Evolutionary conservation across 2,113 vertebrate species (phyloP), one percentile per base, ranked within the genome.

Genomic region (Pedetes capensis): DNA sequence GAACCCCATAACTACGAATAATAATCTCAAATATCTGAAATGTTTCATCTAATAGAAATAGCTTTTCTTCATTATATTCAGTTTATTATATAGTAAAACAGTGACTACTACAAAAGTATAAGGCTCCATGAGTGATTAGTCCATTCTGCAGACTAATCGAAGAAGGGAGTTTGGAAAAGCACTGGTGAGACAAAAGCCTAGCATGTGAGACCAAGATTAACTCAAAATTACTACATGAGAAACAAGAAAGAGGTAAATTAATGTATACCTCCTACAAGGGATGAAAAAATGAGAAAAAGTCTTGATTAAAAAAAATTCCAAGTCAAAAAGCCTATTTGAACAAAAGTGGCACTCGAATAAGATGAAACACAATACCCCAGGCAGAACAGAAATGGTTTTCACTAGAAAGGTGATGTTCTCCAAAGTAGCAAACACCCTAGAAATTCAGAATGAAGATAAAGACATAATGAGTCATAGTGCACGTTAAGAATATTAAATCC

Each of bases 301-400:
- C 80, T 96, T 97, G 96, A 98, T 98, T 96, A 93, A 95, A 96
- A 98, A 96, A 97, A 95, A 96, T 95, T 94, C 80, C 20, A 51
- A 96, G 95, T 97, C 96, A 78, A 97, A 97, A 96, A 93, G 94
- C 86, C 89, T 93, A 55, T 84, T 87, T 97, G 95, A 97, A 97
- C 90, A 98, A 98, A 97, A 98, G 96, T 88, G 95, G 71, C 87
- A 95, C 88, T 96, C 97, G 91, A 97, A 89, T 79, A 96, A 98
- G 97, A 98, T 98, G 95, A 98, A 98, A 98, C 88, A 75, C 79
- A 98, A 96, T 97, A 98, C 96, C 97, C 94, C 76, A 97, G 97
- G 97, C 96, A 98, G 94, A 97, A 97, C 64, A 97, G 93, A 95
- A 96, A 96, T 96, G 97, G 76, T 8, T 85, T 92, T 84, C 94